A percentile compares a stretch with the other conserved stretches of the same genome.
Conservation (phyloP, 2,797 vertebrate species). For the Jordanella pulchra region DNA sequence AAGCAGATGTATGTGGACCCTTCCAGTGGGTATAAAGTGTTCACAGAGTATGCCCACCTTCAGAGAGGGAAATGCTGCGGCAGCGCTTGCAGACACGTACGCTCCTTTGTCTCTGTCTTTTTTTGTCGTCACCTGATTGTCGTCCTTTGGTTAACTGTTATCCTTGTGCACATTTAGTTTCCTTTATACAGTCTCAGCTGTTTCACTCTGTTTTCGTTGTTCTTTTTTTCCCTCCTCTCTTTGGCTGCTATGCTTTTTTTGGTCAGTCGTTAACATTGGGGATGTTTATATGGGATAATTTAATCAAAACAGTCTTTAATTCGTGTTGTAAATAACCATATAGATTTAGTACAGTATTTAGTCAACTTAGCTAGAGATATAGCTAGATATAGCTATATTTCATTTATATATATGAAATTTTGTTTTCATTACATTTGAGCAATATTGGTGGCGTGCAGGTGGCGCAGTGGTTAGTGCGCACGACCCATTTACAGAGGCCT, state of each 20-base stretch:
- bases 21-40: slow-evolving; percentile 77
- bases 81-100: slow-evolving; percentile 85
- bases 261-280: neutral
- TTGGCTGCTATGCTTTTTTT: neutral
- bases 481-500: too few species aligned
- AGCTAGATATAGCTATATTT: too few species aligned
- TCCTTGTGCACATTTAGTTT: neutral
- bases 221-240: neutral
- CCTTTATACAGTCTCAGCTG: slow-evolving; percentile 7
- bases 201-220: neutral
- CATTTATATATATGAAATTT: too few species aligned
- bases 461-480: too few species aligned
- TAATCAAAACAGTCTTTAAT: too few species aligned
- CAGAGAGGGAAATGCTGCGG: slow-evolving; percentile 83
- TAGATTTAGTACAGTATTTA: too few species aligned
- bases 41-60: slow-evolving; percentile 82
- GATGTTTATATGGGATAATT: neutral
- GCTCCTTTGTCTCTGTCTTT: slow-evolving; percentile 55
- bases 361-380: too few species aligned
- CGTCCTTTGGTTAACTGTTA: slow-evolving; percentile 9
- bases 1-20: slow-evolving; percentile 83
- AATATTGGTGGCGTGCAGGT: too few species aligned
- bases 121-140: slow-evolving; percentile 9
- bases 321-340: too few species aligned
- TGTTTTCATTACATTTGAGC: too few species aligned